Base-by-base conservation (phyloP, 1,140 invertebrate genomes). In the Bombus waltoni region DNA sequence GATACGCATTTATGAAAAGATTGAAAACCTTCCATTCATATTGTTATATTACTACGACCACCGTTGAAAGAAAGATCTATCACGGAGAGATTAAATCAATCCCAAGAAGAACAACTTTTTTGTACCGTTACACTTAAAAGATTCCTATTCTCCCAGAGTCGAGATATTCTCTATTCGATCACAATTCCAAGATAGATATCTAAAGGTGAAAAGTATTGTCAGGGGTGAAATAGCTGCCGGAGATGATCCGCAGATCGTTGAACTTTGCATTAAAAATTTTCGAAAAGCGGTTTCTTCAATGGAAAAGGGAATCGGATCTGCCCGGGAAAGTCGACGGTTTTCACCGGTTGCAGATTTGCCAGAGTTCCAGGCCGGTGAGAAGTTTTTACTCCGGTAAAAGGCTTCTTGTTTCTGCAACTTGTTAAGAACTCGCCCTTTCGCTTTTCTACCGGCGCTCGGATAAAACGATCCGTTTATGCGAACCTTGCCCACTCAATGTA, bases 321-420 rank as follows among this genome's bases (percentile, higher is more conserved):
- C 10, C 13, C 42, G 42, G 6, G 9, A 73, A 73, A 73, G 15
- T 44, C 35, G 35, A 35, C 35, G 25, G 32, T 75, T 53, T 57
- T 47, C 73, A 57, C 35, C 35, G 35, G 53, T 57, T 57, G 74
- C 42, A 57, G 47, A 59, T 76, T 76, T 59, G 3, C 42, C 71
- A 10, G n/a, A 32, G 22, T 59, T n/a, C 15, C 53, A 59, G 13
- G 32, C 35, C 22, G 28, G 32, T 0, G 22, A 28, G 5, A 76
- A 59, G 25, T 76, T 76, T 76, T 59, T 38, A 13, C 42, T 3
- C 1, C 40, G 9, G 70, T 10, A 38, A 59, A 66, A n/a, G 35
- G 74, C 25, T 40, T 76, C 53, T 59, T 76, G 53, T 76, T 76
- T 59, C 74, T 76, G 53, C 25, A 35, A 76, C 47, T 76, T 76